These are phyloP conservation scores for Caradrina kadenii DNA, from an alignment of 2,888 invertebrate genomes.

Conservation along the genomic window DNA sequence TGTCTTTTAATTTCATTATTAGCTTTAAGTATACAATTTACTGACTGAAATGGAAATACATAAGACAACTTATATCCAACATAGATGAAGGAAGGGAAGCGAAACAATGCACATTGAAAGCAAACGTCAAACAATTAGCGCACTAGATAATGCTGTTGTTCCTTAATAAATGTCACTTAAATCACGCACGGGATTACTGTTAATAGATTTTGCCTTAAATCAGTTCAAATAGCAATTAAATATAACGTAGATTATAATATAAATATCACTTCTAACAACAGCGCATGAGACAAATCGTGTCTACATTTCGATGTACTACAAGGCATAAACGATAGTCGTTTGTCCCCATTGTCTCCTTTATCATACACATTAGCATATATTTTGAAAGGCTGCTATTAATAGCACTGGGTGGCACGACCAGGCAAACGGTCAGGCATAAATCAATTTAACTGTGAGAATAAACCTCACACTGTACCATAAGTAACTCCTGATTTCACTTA, in stretches of 20 bases:
- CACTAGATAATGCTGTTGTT: no score
- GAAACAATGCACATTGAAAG: no score
- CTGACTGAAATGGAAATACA: no score
- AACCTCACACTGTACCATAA: constrained; percentile 24
- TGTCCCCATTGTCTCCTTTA: constrained; percentile 59
- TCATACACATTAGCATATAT: constrained; percentile 60
- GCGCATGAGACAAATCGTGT: constrained; percentile 36
- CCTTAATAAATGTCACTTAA: no score
- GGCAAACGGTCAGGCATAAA: constrained; percentile 56
- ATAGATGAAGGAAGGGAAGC: no score
- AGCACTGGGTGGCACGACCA: constrained; percentile 49
- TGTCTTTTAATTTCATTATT: no score
- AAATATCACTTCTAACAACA: constrained; percentile 23
- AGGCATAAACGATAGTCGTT: constrained; percentile 39
- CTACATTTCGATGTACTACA: constrained; percentile 39
- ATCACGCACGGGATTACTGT: no score
- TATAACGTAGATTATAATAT: neutral
- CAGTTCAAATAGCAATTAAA: no score
- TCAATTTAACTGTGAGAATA: constrained; percentile 57
- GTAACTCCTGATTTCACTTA: constrained; percentile 2
- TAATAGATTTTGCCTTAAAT: no score
- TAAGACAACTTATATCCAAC: no score
- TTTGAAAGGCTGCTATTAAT: constrained; percentile 62
- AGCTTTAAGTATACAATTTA: no score
- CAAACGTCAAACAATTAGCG: no score